Percentiles rank a stretch among this genome's conserved stretches.
phyloP scores from a whole-genome alignment of 2,797 vertebrate genomes.

The Gambusia yucatana region DNA sequence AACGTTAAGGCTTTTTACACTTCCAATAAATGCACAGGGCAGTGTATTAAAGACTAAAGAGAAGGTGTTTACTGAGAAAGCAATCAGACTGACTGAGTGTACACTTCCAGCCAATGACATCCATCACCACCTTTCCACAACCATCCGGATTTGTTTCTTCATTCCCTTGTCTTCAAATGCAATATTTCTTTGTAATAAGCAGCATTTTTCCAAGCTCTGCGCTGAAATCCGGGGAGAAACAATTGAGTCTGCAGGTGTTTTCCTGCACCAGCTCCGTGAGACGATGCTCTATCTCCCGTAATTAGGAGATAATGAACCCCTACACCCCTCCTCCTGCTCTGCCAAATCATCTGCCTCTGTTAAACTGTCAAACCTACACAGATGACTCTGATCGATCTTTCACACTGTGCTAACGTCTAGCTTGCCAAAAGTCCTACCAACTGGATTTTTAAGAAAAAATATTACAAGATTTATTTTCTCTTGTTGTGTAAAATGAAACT shows the following conservation, averaged over 20 bases:
- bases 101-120: conserved; percentile 29
- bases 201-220: conserved; percentile 49
- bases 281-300: conserved; percentile 63
- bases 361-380: conserved; percentile 66
- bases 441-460: conserved; percentile 22
- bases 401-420: conserved; percentile 40
- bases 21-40: not conserved
- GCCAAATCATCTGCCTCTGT: conserved; percentile 63
- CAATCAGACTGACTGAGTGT: conserved; percentile 17
- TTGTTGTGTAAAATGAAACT: conserved; percentile 26
- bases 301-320: conserved; percentile 76
- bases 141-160: conserved; percentile 22
- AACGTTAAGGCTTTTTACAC: not conserved
- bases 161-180: conserved; percentile 39
- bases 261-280: conserved; percentile 58
- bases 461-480: conserved; percentile 32
- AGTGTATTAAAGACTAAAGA: conserved; percentile 6
- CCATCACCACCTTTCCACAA: conserved; percentile 20
- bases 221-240: conserved; percentile 43
- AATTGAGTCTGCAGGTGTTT: conserved; percentile 70
- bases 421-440: conserved; percentile 50
- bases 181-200: conserved; percentile 49
- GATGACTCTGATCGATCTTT: conserved; percentile 61
- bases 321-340: conserved; percentile 30
- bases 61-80: conserved; percentile 26